Evolutionary conservation across 2,113 vertebrate genomes (phyloP).

Genomic region (Gnathonemus longibarbis): DNA sequence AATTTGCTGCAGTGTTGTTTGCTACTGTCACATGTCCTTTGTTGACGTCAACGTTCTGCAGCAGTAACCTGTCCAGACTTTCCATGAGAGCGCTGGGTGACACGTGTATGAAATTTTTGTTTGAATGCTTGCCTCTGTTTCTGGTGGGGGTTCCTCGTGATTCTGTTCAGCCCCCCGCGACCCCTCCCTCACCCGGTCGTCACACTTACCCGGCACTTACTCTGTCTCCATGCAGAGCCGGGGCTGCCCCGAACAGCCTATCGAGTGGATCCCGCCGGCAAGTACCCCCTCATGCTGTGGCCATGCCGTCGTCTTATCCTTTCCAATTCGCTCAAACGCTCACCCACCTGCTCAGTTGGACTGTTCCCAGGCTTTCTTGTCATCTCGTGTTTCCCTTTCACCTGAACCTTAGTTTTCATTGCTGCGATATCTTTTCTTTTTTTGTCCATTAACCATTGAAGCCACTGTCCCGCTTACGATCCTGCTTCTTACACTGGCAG

Average conservation of each 20-base stretch:
- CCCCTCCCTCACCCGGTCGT: not conserved
- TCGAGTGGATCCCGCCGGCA: slow-evolving; percentile 83
- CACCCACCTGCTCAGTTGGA: not conserved
- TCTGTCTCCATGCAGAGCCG: slow-evolving; percentile 80
- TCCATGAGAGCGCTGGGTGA: not conserved
- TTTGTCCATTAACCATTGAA: not conserved
- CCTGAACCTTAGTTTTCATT: not conserved
- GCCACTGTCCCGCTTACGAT: not conserved
- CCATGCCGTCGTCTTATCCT: not conserved
- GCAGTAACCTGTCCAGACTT: not conserved
- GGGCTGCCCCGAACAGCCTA: slow-evolving; percentile 78
- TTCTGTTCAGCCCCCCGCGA: not conserved
- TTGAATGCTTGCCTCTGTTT: not conserved
- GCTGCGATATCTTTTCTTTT: not conserved
- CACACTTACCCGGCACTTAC: slow-evolving; percentile 63
- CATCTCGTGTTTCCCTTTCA: not conserved
- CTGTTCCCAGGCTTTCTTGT: not conserved
- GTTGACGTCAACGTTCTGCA: not conserved
- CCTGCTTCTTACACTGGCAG: not conserved
- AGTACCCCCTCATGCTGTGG: slow-evolving; percentile 48
- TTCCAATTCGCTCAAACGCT: not conserved
- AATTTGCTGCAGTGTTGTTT: not conserved
- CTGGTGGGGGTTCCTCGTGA: not conserved
- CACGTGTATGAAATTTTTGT: not conserved
- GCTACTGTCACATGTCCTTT: not conserved